phyloP scores from a whole-genome alignment of 2,113 vertebrate species.

The Melospiza melodia region DNA sequence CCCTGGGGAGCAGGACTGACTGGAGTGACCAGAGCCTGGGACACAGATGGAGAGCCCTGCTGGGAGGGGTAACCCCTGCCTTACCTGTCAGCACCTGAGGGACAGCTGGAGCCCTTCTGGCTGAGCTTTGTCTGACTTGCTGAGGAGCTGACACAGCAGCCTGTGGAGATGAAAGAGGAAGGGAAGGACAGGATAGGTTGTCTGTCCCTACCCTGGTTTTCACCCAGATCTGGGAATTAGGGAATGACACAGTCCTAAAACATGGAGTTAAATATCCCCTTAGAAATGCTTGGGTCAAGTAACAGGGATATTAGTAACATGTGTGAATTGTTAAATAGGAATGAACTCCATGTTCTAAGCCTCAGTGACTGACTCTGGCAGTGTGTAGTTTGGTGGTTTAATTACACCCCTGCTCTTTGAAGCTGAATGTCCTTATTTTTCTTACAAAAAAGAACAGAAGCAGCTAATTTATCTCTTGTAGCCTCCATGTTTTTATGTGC shows the following conservation, averaged over 20 bases:
- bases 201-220: background rate
- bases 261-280: background rate
- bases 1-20: background rate
- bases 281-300: background rate
- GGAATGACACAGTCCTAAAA: background rate
- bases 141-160: background rate
- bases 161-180: background rate
- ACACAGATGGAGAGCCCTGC: background rate
- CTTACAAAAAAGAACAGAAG: background rate
- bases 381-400: background rate
- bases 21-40: background rate
- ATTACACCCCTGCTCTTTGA: background rate
- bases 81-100: background rate
- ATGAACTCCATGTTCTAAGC: background rate
- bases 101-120: background rate
- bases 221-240: background rate
- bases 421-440: constrained; percentile 1
- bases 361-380: background rate
- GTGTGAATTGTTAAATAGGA: background rate
- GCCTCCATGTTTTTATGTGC: background rate
- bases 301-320: background rate
- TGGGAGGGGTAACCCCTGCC: background rate
- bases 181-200: background rate
- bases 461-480: background rate
- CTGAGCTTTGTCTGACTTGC: background rate